Percentiles rank a stretch among this genome's conserved stretches.
phyloP scores from a whole-genome alignment of 2,888 invertebrate genomes.

The Lymantria dispar region DNA sequence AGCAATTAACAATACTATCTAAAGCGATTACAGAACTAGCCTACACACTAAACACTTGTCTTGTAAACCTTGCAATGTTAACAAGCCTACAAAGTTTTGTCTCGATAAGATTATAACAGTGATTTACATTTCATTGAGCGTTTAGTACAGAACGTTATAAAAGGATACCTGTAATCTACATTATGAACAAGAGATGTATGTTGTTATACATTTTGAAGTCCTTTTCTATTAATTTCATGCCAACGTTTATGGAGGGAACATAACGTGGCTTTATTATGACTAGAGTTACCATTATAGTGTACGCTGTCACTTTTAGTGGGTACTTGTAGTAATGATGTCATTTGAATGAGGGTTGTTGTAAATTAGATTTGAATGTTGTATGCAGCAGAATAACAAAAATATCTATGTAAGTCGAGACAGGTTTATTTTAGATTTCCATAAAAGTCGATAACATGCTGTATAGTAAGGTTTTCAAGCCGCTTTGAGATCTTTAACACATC shows the following conservation, averaged over 20 bases:
- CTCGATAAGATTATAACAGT: neutral
- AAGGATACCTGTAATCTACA: neutral
- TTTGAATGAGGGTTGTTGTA: conserved; percentile 55
- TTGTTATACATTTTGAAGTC: conserved; percentile 1
- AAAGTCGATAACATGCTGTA: conserved; percentile 3
- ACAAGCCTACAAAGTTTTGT: conserved; percentile 4
- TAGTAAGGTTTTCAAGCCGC: neutral
- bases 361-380: conserved; percentile 50
- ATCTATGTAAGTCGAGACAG: conserved; percentile 11
- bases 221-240: conserved; percentile 8
- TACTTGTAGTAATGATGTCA: conserved; percentile 53
- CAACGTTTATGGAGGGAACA: conserved; percentile 26
- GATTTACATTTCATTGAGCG: conserved; percentile 9
- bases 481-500: neutral
- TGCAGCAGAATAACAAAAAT: conserved; percentile 32
- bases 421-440: conserved; percentile 16
- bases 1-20: conserved; percentile 33
- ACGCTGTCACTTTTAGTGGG: conserved; percentile 39
- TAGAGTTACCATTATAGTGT: conserved; percentile 38
- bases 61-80: conserved; percentile 29
- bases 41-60: conserved; percentile 37
- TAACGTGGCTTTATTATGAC: conserved; percentile 46
- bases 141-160: neutral
- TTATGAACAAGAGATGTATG: conserved; percentile 12
- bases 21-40: conserved; percentile 30